phyloP scores from a whole-genome alignment of 2,888 invertebrate species.

The Tanytarsus gracilentus region DNA sequence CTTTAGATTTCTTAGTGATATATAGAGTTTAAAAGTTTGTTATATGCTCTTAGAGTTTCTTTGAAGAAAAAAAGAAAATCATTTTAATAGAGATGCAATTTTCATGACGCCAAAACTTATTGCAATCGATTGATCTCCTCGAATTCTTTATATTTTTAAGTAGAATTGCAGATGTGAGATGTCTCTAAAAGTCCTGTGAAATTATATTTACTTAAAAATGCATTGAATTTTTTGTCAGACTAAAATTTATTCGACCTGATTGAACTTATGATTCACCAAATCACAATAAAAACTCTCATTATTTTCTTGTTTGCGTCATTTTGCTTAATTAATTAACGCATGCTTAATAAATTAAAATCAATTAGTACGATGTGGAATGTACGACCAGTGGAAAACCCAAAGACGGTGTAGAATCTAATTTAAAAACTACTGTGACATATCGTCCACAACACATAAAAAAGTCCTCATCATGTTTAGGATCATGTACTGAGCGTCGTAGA shows the following conservation, averaged over 20 bases:
- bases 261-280: background rate
- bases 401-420: conserved; percentile 45
- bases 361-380: conserved; percentile 29
- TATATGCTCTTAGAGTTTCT: too few species aligned
- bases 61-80: too few species aligned
- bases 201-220: too few species aligned
- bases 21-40: background rate
- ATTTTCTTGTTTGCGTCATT: conserved; percentile 20
- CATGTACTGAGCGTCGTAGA: conserved; percentile 63
- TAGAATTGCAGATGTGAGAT: too few species aligned
- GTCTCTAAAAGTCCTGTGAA: too few species aligned
- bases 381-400: conserved; percentile 43
- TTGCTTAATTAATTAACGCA: conserved; percentile 25
- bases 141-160: too few species aligned
- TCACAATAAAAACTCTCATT: background rate
- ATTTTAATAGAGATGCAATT: too few species aligned
- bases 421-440: conserved; percentile 58
- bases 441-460: conserved; percentile 47
- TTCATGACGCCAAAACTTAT: too few species aligned
- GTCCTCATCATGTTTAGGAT: conserved; percentile 59
- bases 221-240: too few species aligned
- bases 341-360: conserved; percentile 6
- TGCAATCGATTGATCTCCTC: too few species aligned
- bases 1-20: background rate
- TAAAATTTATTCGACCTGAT: background rate